phyloP scores from a whole-genome alignment of 2,113 vertebrate genomes.

The Trematocara macrostoma region DNA sequence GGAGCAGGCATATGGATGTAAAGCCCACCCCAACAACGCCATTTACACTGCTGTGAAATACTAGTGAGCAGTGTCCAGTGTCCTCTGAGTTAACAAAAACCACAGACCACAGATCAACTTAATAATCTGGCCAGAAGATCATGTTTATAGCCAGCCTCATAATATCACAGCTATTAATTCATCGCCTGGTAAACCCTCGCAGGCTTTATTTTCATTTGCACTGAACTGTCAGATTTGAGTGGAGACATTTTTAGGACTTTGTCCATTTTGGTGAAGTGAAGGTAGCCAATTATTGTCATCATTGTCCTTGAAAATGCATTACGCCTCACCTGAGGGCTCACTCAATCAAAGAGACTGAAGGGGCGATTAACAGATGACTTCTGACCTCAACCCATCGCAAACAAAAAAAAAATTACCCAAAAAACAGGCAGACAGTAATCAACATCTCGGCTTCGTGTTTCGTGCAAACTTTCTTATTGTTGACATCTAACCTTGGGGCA shows the following conservation, averaged over 20 bases:
- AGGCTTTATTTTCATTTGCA: constrained; percentile 56
- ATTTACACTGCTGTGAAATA: background rate
- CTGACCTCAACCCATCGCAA: constrained; percentile 42
- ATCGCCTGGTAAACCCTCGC: constrained; percentile 21
- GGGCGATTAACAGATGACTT: constrained; percentile 53
- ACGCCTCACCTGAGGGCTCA: constrained; percentile 68
- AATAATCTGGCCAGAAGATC: constrained; percentile 12
- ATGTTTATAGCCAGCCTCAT: constrained; percentile 28
- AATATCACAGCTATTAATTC: constrained; percentile 52
- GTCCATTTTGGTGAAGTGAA: constrained; percentile 63
- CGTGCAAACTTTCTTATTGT: constrained; percentile 26
- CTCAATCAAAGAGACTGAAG: constrained; percentile 69
- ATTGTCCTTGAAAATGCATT: constrained; percentile 73
- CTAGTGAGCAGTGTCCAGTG: background rate
- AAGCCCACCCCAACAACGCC: background rate
- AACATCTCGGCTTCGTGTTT: background rate
- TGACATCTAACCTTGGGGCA: constrained; percentile 23
- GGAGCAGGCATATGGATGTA: background rate
- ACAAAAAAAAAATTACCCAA: constrained; percentile 2
- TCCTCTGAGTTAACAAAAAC: background rate
- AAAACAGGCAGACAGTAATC: constrained; percentile 5
- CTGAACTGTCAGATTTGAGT: constrained; percentile 56
- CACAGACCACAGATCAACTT: constrained; percentile 13
- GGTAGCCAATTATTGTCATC: constrained; percentile 68
- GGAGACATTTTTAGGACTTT: constrained; percentile 61